Percentiles rank a stretch among this genome's conserved stretches.
Evolutionary conservation across 2,797 vertebrate genomes (phyloP).

Genomic region (Betta splendens): DNA sequence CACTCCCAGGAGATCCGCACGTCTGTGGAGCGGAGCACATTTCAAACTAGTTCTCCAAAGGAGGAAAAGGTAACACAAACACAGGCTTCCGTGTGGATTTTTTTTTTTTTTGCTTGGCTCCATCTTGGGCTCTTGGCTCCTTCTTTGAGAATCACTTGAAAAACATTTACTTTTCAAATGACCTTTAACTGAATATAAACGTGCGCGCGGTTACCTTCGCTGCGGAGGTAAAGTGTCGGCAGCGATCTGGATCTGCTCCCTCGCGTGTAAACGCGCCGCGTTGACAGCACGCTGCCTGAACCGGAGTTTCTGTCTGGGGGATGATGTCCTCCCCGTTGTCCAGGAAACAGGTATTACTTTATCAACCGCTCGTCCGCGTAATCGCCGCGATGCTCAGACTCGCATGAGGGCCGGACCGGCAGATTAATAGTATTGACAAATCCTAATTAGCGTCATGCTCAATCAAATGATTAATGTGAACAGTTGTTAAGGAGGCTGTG

Average conservation of each 20-base stretch:
- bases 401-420: constrained; percentile 67
- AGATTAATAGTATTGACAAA: constrained; percentile 81
- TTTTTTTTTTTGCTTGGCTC: constrained; percentile 40
- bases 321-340: constrained; percentile 35
- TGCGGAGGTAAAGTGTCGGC: too few relatives aligned
- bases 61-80: constrained; percentile 22
- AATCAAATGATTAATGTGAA: constrained; percentile 78
- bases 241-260: not conserved
- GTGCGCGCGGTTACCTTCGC: too few relatives aligned
- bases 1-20: constrained; percentile 67
- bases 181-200: too few relatives aligned
- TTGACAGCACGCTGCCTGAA: constrained; percentile 12
- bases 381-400: constrained; percentile 69
- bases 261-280: constrained; percentile 3
- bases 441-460: constrained; percentile 77
- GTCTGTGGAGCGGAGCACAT: constrained; percentile 67
- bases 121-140: constrained; percentile 33
- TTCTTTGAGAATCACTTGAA: too few relatives aligned
- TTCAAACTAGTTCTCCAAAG: constrained; percentile 60
- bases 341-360: constrained; percentile 57
- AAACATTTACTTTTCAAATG: too few relatives aligned
- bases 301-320: constrained; percentile 32
- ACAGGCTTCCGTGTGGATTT: constrained; percentile 44
- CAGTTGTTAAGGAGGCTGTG: constrained; percentile 74
- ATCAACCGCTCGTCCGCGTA: constrained; percentile 56